Evolutionary conservation across 2,797 vertebrate genomes (phyloP).

Genomic region (Acanthurus tractus): DNA sequence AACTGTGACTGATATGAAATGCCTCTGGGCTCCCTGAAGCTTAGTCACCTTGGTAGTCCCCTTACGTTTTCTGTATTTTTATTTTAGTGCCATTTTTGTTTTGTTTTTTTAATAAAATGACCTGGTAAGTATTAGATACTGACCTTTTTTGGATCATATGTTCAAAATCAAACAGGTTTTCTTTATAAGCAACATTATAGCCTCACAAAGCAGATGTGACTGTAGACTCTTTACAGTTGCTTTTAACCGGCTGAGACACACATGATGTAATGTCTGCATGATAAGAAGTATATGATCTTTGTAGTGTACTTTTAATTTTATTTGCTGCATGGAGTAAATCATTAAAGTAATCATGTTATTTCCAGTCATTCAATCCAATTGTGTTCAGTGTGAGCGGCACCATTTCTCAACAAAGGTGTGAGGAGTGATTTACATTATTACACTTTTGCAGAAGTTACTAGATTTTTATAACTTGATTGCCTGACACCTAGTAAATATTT

Average conservation of each 20-base stretch:
- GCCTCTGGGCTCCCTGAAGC: too few relatives aligned
- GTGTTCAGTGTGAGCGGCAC: background rate
- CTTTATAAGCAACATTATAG: too few relatives aligned
- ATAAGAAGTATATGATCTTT: background rate
- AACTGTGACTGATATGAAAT: too few relatives aligned
- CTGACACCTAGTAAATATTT: slow-evolving; percentile 71
- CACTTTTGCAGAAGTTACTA: background rate
- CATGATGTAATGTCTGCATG: background rate
- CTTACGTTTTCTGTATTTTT: too few relatives aligned
- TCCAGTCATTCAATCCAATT: too few relatives aligned
- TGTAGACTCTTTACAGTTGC: background rate
- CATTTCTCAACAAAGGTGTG: background rate
- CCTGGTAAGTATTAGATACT: too few relatives aligned
- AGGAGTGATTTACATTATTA: background rate
- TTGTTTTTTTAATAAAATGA: too few relatives aligned
- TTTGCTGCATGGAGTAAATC: background rate
- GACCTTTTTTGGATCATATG: too few relatives aligned
- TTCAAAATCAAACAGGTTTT: too few relatives aligned
- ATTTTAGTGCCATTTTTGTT: too few relatives aligned
- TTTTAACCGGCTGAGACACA: background rate
- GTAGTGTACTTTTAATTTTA: background rate
- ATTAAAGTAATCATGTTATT: background rate
- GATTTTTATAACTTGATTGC: slow-evolving; percentile 57
- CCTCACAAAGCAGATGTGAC: too few relatives aligned
- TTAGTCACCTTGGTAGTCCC: too few relatives aligned